Conservation (phyloP, 2,113 vertebrate species). For the Pyrgilauda ruficollis region DNA sequence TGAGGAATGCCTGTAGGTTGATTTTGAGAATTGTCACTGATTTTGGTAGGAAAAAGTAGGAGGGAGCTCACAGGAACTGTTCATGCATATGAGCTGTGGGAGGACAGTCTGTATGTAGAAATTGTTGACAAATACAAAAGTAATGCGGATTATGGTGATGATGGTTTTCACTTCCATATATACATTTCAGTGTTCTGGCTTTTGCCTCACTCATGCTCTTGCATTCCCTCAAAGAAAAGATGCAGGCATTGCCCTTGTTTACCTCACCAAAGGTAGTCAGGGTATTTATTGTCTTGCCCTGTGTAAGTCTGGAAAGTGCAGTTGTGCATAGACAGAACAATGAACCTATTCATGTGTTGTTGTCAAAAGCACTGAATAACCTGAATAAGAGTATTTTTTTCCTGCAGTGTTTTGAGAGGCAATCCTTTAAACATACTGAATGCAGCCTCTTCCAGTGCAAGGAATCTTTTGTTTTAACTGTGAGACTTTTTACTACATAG, state of each 20-base stretch:
- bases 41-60: not conserved
- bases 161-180: not conserved
- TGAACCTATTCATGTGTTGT: not conserved
- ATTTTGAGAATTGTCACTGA: not conserved
- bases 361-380: not conserved
- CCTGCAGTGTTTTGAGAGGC: not conserved
- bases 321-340: not conserved
- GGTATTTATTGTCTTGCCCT: not conserved
- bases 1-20: not conserved
- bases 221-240: not conserved
- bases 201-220: not conserved
- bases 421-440: not conserved
- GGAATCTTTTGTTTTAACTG: not conserved
- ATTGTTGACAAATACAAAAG: not conserved
- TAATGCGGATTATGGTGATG: not conserved
- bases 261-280: not conserved
- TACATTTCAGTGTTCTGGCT: not conserved
- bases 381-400: not conserved
- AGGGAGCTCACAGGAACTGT: not conserved
- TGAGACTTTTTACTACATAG: not conserved
- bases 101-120: not conserved
- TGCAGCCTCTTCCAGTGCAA: not conserved
- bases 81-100: not conserved
- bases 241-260: not conserved
- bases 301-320: not conserved